Percentiles rank a stretch among this genome's conserved stretches.
These are phyloP conservation scores for Thunnus thynnus DNA, from an alignment of 2,113 vertebrate genomes.

Conservation along the genomic window DNA sequence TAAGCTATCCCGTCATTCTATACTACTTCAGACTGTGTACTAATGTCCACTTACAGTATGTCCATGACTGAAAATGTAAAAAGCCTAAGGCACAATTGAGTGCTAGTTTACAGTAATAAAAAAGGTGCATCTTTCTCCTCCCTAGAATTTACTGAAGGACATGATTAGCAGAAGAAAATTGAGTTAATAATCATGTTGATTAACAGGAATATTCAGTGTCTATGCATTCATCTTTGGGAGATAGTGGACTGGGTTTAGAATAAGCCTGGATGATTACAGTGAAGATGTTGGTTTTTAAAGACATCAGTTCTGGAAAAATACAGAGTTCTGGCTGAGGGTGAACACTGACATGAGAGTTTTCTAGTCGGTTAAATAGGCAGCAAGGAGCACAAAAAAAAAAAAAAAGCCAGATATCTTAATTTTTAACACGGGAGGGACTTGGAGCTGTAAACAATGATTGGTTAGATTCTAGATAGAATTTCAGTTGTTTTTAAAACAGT, in stretches of 20 bases:
- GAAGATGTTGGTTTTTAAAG: neutral
- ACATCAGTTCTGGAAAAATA: slow-evolving; percentile 8
- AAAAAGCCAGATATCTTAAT: slow-evolving; percentile 30
- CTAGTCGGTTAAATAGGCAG: slow-evolving; percentile 24
- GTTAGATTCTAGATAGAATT: slow-evolving; percentile 44
- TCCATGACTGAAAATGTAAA: slow-evolving; percentile 34
- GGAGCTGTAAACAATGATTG: slow-evolving; percentile 71
- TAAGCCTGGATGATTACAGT: neutral
- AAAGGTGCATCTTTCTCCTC: slow-evolving; percentile 73
- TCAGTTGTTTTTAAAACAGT: slow-evolving; percentile 59
- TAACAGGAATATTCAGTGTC: slow-evolving; percentile 62
- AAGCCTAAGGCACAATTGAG: slow-evolving; percentile 45
- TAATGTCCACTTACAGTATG: slow-evolving; percentile 4
- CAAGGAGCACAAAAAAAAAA: neutral
- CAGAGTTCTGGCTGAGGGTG: slow-evolving; percentile 22
- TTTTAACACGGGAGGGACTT: slow-evolving; percentile 29
- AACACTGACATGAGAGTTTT: slow-evolving; percentile 33
- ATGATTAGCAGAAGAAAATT: slow-evolving; percentile 23
- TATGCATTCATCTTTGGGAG: slow-evolving; percentile 62
- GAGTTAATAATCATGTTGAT: slow-evolving; percentile 23
- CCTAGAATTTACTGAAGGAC: slow-evolving; percentile 19
- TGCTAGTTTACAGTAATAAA: slow-evolving; percentile 70
- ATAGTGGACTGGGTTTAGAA: slow-evolving; percentile 8
- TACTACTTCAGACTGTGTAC: slow-evolving; percentile 30
- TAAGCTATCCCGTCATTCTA: slow-evolving; percentile 41